Base-by-base conservation (phyloP, 2,888 invertebrate species). In the Athripsodes cinereus region DNA sequence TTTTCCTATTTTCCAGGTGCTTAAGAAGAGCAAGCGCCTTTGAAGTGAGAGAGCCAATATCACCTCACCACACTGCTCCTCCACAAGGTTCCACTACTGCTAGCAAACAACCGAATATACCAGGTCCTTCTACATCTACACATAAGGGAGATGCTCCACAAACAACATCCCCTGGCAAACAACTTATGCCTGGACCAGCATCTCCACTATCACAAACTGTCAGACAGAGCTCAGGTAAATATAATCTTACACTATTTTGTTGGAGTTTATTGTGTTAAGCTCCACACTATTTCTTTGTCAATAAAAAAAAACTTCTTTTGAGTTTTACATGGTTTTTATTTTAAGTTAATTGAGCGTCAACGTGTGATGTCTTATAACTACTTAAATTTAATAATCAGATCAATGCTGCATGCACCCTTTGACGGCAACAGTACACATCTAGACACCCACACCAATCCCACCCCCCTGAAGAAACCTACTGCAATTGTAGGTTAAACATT, bases 1-100 rank as follows among this genome's bases (percentile, higher is more conserved):
- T n/a, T n/a, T n/a, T n/a, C n/a, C n/a, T n/a, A n/a, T 5, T 18
- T 55, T 66, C 65, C 35, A 67, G 74, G 44, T 70, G 71, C 8
- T 67, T 79, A 48, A 68, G 73, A 58, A 68, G 79, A 60, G 69
- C 74, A 2, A 73, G 75, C 53, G 79, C 79, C 2, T 70, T 79
- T 52, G 79, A 80, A 66, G 71, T 70, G n/a, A 52, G 63, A 11
- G 63, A 63, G 19, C 63, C 63, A 2, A 22, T 51, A 8, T 63
- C 63, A 11, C 63, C 63, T 8, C 44, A 51, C n/a, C 40, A 16
- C 13, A 40, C 5, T 40, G 40, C 13, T 13, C 40, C 3, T 5
- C 13, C 40, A 8, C 40, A 3, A 13, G 13, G 44, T 16, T 6
- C 44, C 11, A 10, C 49, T 1, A 22, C 49, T 8, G 40, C 35